Conservation (phyloP, 1,140 invertebrate species). For the Nebria ingens region DNA sequence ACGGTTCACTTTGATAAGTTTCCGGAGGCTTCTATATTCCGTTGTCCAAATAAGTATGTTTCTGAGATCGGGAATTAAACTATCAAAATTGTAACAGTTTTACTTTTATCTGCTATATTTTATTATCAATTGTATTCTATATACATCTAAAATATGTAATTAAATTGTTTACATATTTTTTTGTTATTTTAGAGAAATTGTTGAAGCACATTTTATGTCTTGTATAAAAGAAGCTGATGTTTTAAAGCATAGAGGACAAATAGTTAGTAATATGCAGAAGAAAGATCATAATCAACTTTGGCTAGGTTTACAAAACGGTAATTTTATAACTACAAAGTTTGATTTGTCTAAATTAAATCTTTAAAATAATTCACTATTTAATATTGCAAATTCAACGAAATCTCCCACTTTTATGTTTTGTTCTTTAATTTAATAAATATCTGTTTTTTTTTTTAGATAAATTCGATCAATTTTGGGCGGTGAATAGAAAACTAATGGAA, state of each 20-base stretch:
- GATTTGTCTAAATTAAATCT: neutral
- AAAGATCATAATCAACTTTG: conserved; percentile 97
- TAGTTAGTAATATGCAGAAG: conserved; percentile 92
- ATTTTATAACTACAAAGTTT: conserved; percentile 14
- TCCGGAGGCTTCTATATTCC: conserved; percentile 68
- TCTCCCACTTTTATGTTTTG: neutral
- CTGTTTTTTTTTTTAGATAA: conserved; percentile 54
- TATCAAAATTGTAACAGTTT: too few species aligned
- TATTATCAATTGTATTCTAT: conserved; percentile 2
- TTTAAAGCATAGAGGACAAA: conserved; percentile 84
- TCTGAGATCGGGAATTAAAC: too few species aligned
- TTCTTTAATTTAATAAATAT: neutral
- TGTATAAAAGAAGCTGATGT: conserved; percentile 96
- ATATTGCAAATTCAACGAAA: too few species aligned
- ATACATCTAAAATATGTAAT: conserved; percentile 1
- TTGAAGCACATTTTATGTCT: conserved; percentile 91
- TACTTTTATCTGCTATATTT: conserved; percentile 2
- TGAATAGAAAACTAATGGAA: conserved; percentile 94
- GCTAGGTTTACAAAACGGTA: conserved; percentile 87
- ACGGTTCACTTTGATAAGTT: conserved; percentile 93
- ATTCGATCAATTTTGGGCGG: conserved; percentile 98
- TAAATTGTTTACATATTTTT: conserved; percentile 11
- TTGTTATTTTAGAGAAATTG: conserved; percentile 56
- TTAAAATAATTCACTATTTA: too few species aligned
- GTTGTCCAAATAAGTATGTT: conserved; percentile 66